These are phyloP conservation scores for Pipistrellus pipistrellus DNA, from an alignment of 2,797 vertebrate genomes.

Conservation along the genomic window DNA sequence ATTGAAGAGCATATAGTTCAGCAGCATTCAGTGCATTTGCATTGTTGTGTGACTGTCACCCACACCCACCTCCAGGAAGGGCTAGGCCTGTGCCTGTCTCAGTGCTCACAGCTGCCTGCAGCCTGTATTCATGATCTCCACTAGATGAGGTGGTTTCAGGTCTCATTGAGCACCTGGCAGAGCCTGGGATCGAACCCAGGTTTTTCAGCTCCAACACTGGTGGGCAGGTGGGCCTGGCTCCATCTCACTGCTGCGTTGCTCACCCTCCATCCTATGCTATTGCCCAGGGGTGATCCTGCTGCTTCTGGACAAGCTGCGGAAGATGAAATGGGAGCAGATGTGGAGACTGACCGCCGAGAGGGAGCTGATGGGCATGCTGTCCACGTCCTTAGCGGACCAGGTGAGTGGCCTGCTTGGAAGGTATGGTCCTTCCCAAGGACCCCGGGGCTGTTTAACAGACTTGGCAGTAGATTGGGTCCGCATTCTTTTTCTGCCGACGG, in stretches of 20 bases:
- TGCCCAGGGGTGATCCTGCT: constrained; percentile 96
- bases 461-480: neutral
- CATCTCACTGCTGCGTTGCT: neutral
- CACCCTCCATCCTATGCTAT: constrained; percentile 3
- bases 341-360: constrained; percentile 98
- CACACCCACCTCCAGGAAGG: neutral
- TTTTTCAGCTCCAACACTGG: fast-evolving
- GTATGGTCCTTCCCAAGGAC: neutral
- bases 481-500: fast-evolving
- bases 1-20: neutral
- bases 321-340: constrained; percentile 99
- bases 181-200: neutral
- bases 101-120: neutral
- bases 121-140: neutral
- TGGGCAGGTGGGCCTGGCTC: neutral
- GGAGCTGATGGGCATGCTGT: constrained; percentile 99
- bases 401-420: constrained; percentile 86
- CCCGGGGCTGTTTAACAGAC: neutral
- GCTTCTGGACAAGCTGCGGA: constrained; percentile 96
- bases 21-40: no score
- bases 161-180: neutral
- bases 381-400: constrained; percentile 98
- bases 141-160: fast-evolving
- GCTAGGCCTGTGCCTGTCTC: neutral
- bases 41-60: fast-evolving